Evolutionary conservation across 2,113 vertebrate species (phyloP).

Genomic region (Miniopterus natalensis): DNA sequence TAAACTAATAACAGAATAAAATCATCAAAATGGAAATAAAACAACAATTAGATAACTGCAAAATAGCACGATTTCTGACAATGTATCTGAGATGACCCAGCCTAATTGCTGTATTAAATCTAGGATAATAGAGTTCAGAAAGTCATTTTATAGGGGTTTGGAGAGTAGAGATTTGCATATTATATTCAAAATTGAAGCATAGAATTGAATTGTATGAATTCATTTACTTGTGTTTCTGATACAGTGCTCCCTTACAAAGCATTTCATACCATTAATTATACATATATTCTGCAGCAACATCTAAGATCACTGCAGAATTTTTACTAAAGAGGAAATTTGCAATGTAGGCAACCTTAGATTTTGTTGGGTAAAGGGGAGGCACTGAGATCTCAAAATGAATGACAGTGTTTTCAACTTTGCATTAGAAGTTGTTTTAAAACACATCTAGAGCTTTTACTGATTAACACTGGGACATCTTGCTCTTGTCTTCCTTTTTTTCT

Average conservation of each 20-base stretch:
- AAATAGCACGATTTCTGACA: not conserved
- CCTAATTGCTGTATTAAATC: constrained; percentile 45
- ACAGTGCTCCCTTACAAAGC: constrained; percentile 47
- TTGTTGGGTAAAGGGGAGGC: not conserved
- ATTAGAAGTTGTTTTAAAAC: not conserved
- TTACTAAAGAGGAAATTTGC: not conserved
- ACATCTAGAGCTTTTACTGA: not conserved
- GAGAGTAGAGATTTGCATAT: constrained; percentile 51
- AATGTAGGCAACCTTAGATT: not conserved
- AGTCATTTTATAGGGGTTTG: constrained; percentile 50
- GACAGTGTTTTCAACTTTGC: not conserved
- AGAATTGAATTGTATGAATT: constrained; percentile 58
- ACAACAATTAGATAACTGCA: constrained; percentile 59
- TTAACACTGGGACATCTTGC: not conserved
- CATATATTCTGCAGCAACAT: not conserved
- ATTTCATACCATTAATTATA: constrained; percentile 63
- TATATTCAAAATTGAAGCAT: constrained; percentile 66
- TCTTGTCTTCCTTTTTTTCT: not conserved
- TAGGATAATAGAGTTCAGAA: constrained; percentile 60
- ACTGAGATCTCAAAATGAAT: not conserved
- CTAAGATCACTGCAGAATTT: not conserved
- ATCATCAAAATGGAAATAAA: constrained; percentile 66
- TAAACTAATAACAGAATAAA: constrained; percentile 63
- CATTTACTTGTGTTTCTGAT: constrained; percentile 63
- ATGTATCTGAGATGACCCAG: not conserved